Conservation (phyloP, 2,113 vertebrate species). For the Bos indicus region DNA sequence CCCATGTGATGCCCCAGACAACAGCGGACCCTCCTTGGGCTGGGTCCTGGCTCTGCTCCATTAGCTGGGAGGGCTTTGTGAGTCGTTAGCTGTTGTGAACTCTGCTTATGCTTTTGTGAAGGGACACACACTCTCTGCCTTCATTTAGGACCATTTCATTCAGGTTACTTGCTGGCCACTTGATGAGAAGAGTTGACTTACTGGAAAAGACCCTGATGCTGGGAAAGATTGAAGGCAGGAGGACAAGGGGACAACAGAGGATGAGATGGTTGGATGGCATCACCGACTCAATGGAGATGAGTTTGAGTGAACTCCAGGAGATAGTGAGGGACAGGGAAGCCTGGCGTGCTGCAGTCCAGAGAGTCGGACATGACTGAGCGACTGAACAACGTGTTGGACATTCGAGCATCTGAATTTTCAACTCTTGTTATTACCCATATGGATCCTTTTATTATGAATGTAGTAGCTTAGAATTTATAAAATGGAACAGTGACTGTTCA, state of each 20-base stretch:
- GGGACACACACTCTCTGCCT: not conserved
- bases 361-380: fast-evolving
- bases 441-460: not conserved
- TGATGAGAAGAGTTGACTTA: not conserved
- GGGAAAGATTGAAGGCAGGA: not conserved
- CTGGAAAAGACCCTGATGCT: not conserved
- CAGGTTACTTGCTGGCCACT: not conserved
- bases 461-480: not conserved
- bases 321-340: not conserved
- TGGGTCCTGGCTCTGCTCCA: not conserved
- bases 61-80: not conserved
- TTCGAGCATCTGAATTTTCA: not conserved
- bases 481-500: not conserved
- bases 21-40: fast-evolving
- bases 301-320: not conserved
- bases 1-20: fast-evolving
- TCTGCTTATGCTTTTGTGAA: not conserved
- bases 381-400: not conserved
- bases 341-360: not conserved
- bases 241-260: not conserved
- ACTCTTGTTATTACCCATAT: not conserved
- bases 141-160: not conserved
- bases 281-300: not conserved
- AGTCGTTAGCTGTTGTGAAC: not conserved
- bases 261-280: not conserved